Conservation (phyloP, 2,888 invertebrate genomes). For the Drosophila vallismaia region DNA sequence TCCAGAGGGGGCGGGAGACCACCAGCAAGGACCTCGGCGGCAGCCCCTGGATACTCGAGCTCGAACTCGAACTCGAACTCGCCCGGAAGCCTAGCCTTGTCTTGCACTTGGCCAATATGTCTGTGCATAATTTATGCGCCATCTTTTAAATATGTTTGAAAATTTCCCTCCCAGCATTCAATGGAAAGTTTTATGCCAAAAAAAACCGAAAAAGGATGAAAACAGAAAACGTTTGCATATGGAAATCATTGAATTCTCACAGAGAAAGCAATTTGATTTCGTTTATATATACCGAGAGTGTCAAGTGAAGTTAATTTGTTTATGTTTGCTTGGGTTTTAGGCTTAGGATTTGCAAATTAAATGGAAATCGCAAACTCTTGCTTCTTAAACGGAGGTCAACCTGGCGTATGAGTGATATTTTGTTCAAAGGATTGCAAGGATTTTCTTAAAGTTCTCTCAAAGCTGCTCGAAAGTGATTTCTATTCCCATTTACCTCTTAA, state of each 20-base stretch:
- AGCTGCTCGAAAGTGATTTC: no score
- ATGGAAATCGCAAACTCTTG: neutral
- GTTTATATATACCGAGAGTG: conserved; percentile 19
- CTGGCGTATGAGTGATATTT: neutral
- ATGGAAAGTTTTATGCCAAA: conserved; percentile 28
- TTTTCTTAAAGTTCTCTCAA: neutral
- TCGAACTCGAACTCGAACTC: conserved; percentile 18
- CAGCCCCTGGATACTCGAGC: conserved; percentile 12
- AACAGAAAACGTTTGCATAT: conserved; percentile 10
- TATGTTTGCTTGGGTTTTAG: neutral
- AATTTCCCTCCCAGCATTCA: conserved; percentile 20
- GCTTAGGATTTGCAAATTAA: neutral
- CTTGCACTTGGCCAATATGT: conserved; percentile 56
- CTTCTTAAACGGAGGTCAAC: neutral
- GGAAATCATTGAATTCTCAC: conserved; percentile 28
- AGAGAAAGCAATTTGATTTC: conserved; percentile 35
- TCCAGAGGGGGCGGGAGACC: neutral
- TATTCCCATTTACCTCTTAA: no score
- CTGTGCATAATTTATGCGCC: conserved; percentile 65
- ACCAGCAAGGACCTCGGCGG: neutral
- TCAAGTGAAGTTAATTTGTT: conserved; percentile 19
- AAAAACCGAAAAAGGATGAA: neutral
- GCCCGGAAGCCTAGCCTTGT: conserved; percentile 21
- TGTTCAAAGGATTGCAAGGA: neutral
- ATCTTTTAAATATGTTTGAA: conserved; percentile 55